Evolutionary conservation across 2,797 vertebrate genomes (phyloP).

Genomic region (Eidolon dupreanum): DNA sequence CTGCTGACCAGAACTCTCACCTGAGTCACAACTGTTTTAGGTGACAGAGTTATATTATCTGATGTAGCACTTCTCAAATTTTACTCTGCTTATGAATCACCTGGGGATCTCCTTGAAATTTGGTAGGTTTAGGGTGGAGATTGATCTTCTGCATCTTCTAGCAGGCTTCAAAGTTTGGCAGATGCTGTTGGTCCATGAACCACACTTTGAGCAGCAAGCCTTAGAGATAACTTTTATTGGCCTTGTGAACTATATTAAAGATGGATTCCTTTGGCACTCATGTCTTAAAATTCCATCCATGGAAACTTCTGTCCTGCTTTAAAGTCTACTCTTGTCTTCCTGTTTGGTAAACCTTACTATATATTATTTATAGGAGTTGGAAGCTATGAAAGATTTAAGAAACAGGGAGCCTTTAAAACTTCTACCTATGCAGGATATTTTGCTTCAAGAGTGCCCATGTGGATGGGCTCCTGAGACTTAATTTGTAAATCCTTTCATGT

Average conservation of each 20-base stretch:
- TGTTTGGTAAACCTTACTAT: background rate
- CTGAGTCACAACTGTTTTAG: background rate
- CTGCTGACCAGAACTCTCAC: background rate
- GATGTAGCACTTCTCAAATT: background rate
- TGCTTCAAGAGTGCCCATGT: background rate
- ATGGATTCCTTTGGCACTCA: background rate
- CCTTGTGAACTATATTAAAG: background rate
- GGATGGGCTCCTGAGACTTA: background rate
- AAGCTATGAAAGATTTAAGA: background rate
- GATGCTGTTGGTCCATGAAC: background rate
- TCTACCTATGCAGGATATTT: background rate
- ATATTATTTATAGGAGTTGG: background rate
- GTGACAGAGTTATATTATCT: background rate
- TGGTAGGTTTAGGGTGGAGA: background rate
- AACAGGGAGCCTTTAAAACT: background rate
- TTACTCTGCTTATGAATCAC: background rate
- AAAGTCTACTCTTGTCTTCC: slow-evolving; percentile 9
- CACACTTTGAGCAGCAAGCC: background rate
- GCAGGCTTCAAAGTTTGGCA: background rate
- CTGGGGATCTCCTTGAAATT: background rate
- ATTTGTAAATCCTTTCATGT: background rate
- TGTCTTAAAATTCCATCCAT: background rate
- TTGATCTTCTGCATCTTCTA: background rate
- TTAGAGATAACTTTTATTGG: background rate
- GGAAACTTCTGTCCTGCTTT: background rate